A percentile compares a stretch with the other conserved stretches of the same genome.
Evolutionary conservation across 2,113 vertebrate genomes (phyloP).

Genomic region (Psilopogon haemacephalus): DNA sequence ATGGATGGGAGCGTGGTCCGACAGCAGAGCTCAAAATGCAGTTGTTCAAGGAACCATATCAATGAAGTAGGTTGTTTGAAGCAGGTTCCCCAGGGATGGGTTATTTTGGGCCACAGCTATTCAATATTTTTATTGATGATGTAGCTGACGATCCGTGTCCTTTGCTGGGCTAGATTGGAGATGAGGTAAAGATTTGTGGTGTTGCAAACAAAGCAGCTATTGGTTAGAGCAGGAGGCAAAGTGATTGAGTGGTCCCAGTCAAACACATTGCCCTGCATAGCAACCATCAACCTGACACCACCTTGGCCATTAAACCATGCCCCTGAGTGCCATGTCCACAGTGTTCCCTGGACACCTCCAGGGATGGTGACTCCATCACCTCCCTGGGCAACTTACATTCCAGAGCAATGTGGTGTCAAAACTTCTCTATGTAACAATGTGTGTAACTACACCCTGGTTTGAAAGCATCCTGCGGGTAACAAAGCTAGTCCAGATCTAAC

Average conservation of each 20-base stretch:
- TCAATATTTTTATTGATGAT: not conserved
- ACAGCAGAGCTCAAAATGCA: not conserved
- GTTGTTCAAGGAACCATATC: not conserved
- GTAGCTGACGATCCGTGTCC: not conserved
- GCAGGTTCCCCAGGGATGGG: not conserved
- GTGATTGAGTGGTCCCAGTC: not conserved
- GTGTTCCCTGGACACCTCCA: no score
- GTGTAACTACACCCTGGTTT: not conserved
- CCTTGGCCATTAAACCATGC: no score
- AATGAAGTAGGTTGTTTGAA: not conserved
- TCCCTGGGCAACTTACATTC: not conserved
- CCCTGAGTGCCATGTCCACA: no score
- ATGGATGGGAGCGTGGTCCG: not conserved
- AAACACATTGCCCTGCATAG: not conserved
- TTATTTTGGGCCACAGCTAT: not conserved
- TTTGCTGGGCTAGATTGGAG: not conserved
- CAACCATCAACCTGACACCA: no score
- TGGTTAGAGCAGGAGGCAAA: not conserved
- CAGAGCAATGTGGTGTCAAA: not conserved
- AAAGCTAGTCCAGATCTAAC: not conserved
- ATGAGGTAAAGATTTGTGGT: constrained; percentile 2
- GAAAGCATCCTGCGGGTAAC: not conserved
- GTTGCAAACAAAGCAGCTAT: not conserved
- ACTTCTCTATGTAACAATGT: accelerated
- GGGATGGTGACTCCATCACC: no score